A percentile compares a stretch with the other conserved stretches of the same genome.
Conservation (phyloP, 2,797 vertebrate genomes). For the Spinus olivaceus region DNA sequence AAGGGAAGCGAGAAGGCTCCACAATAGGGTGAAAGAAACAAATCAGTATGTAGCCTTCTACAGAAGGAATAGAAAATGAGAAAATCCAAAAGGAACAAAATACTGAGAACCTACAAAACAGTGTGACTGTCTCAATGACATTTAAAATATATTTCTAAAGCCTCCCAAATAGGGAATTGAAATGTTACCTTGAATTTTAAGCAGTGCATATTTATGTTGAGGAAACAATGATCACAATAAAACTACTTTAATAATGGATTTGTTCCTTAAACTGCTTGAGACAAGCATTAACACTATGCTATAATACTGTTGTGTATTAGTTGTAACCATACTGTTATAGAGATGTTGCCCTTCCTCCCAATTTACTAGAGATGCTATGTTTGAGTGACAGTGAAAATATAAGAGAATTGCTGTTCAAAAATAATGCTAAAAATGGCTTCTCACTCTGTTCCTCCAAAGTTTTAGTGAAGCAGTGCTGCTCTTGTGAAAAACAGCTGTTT, state of each 20-base stretch:
- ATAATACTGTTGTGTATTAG: neutral
- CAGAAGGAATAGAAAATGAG: slow-evolving; percentile 50
- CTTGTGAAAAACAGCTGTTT: neutral
- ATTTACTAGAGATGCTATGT: neutral
- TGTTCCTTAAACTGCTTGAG: neutral
- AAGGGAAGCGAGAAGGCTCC: neutral
- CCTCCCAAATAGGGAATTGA: neutral
- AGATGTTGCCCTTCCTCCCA: neutral
- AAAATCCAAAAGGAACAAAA: slow-evolving; percentile 18
- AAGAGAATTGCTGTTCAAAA: neutral
- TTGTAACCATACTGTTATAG: neutral
- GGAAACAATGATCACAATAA: neutral
- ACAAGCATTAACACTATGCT: neutral
- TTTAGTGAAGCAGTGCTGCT: neutral
- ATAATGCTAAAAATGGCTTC: neutral
- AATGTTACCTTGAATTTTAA: slow-evolving; percentile 41
- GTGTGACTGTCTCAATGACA: slow-evolving; percentile 23
- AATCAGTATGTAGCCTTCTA: slow-evolving; percentile 15
- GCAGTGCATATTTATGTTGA: neutral
- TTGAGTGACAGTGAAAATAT: neutral
- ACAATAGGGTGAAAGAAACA: slow-evolving; percentile 13
- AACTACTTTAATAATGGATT: neutral
- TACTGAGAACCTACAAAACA: neutral
- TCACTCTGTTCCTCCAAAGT: neutral
- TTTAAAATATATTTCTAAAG: slow-evolving; percentile 40